Evolutionary conservation across 2,888 invertebrate genomes (phyloP).

Genomic region (Phyto melanocephala): DNA sequence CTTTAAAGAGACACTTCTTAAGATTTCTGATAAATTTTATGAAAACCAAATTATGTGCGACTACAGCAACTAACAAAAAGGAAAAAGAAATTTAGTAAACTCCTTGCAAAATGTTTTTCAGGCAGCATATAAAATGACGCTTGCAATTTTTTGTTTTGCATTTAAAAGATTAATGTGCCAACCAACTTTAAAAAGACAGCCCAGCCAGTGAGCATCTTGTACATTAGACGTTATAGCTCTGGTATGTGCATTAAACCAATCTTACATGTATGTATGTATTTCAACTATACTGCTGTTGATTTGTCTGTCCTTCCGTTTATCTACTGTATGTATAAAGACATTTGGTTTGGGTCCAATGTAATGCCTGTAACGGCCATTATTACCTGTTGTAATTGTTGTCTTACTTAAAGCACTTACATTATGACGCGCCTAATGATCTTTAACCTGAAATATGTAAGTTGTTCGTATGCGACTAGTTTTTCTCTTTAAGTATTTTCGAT

Average conservation of each 20-base stretch:
- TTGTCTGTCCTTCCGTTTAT: background rate
- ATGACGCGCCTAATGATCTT: conserved; percentile 74
- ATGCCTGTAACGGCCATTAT: background rate
- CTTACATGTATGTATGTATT: background rate
- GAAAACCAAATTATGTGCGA: conserved; percentile 48
- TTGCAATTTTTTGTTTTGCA: background rate
- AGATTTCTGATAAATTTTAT: conserved; percentile 56
- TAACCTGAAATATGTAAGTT: conserved; percentile 66
- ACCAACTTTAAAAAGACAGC: background rate
- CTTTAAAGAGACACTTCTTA: conserved; percentile 34
- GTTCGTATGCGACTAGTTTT: background rate
- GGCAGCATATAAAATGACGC: background rate
- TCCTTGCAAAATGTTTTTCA: conserved; percentile 15
- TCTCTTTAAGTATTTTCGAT: conserved; percentile 12
- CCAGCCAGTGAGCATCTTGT: conserved; percentile 25
- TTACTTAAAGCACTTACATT: conserved; percentile 30
- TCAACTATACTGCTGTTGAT: background rate
- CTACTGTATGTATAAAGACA: background rate
- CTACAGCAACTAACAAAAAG: background rate
- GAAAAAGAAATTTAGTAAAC: conserved; percentile 10
- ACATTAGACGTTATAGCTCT: conserved; percentile 30
- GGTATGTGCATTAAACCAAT: background rate
- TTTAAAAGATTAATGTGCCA: background rate
- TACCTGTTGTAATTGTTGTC: conserved; percentile 41
- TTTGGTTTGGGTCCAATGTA: background rate